phyloP scores from a whole-genome alignment of 2,797 vertebrate genomes.

The Pteronotus mesoamericanus region DNA sequence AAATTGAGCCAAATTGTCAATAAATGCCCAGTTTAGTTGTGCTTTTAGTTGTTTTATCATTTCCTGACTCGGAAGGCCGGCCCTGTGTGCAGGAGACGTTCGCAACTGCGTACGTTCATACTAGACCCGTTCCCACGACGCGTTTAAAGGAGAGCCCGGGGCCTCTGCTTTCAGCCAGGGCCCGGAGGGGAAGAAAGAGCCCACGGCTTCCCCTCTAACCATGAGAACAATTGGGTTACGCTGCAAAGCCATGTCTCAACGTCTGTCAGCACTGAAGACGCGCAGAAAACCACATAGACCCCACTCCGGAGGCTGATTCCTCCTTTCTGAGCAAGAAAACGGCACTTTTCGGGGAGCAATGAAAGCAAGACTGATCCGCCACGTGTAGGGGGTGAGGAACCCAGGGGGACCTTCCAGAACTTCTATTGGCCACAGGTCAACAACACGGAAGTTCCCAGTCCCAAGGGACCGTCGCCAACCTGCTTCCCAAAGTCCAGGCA shows the following conservation, averaged over 20 bases:
- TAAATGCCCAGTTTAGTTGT: not conserved
- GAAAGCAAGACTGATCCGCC: not conserved
- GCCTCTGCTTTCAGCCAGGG: not conserved
- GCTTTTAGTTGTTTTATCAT: not conserved
- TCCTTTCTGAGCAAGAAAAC: not conserved
- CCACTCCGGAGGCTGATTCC: not conserved
- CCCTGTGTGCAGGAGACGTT: too few relatives aligned
- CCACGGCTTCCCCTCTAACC: not conserved
- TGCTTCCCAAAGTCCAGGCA: not conserved
- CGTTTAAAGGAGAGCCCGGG: not conserved
- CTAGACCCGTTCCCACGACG: not conserved
- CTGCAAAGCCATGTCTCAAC: not conserved
- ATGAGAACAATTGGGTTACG: not conserved
- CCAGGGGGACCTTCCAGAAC: not conserved
- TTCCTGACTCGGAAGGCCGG: not conserved
- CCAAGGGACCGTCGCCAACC: not conserved
- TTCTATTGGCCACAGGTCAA: not conserved
- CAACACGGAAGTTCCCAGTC: not conserved
- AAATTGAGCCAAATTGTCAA: not conserved
- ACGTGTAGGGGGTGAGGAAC: not conserved
- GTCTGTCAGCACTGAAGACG: not conserved
- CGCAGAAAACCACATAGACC: not conserved
- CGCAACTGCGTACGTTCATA: not conserved
- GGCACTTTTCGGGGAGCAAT: not conserved
- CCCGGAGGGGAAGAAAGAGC: not conserved